Percentiles rank a stretch among this genome's conserved stretches.
Evolutionary conservation across 2,113 vertebrate genomes (phyloP).

Genomic region (Ariopsis seemanni): DNA sequence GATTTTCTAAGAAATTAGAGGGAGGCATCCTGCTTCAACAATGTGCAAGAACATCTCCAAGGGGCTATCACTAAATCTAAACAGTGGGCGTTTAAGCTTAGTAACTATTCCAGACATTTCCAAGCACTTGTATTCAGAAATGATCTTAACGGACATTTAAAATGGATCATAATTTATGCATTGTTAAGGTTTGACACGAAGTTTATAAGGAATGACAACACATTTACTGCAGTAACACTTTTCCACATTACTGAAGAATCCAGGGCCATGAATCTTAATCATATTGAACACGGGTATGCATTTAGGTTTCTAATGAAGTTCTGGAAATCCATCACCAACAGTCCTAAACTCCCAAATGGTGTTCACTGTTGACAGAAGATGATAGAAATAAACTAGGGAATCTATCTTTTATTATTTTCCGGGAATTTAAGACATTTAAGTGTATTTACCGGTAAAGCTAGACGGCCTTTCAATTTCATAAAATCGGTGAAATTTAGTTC

Average conservation of each 20-base stretch:
- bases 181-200: not conserved
- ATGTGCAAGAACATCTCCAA: conserved; percentile 23
- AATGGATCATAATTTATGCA: not conserved
- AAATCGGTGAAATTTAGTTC: too few relatives aligned
- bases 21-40: not conserved
- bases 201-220: not conserved
- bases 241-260: not conserved
- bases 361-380: not conserved
- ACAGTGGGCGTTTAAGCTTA: conserved; percentile 8
- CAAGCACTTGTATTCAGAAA: not conserved
- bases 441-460: not conserved
- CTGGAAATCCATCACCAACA: conserved; percentile 2
- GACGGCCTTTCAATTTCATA: not conserved
- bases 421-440: not conserved
- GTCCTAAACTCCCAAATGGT: not conserved
- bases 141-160: not conserved
- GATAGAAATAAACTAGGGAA: not conserved
- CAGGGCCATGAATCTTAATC: not conserved
- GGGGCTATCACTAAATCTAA: conserved; percentile 5
- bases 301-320: not conserved
- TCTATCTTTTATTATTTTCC: not conserved
- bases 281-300: not conserved
- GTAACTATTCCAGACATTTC: conserved; percentile 8
- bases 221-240: not conserved
- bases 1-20: conserved; percentile 2